Evolutionary conservation across 2,113 vertebrate genomes (phyloP), one percentile per base, ranked within the genome.

Genomic region (Phylloscopus whistleri): DNA sequence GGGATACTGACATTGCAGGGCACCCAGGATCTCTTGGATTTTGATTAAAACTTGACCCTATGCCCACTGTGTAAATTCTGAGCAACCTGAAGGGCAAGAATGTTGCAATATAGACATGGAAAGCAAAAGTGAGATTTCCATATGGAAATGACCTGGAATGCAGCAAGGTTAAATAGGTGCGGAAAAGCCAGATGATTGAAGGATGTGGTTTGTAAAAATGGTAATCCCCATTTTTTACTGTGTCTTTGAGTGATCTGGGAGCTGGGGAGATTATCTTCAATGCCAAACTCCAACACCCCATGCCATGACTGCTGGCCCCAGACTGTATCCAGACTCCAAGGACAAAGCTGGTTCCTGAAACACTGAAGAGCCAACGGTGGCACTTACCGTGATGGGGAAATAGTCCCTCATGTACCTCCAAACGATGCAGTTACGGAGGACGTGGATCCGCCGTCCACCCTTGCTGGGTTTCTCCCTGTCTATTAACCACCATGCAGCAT

Each of bases 371-470:
- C 8, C 0, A 0, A 16, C 0, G 0, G 21, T 17, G 35, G 5
- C 37, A 96, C 99, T 99, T 96, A 99, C 99, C 66, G 97, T 98
- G 67, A 99, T 9, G 4, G 99, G 99, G 94, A 99, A 99, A 48
- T 99, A 99, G 90, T 99, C 98, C 66, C 95, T 97, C 98, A 99
- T 98, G 97, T 99, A 95, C 7, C 94, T 95, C 99, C 99, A 99
- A 2, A 99, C 0, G 11, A 69, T 6, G 16, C 96, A 78, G 21
- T 80, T 95, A 59, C 98, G 97, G 8, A 99, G 0, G 33, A 30
- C 1, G 0, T 72, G 62, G 30, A 80, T 7, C 56, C 91, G 95
- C 64, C 98, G 97, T 23, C 99, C 99, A 0, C 99, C 99, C 2
- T 44, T 97, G 4, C 87, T 44, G 0, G 99, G 99, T 7, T 95